Base-by-base conservation (phyloP, 1,140 invertebrate genomes). In the Halesus radiatus region DNA sequence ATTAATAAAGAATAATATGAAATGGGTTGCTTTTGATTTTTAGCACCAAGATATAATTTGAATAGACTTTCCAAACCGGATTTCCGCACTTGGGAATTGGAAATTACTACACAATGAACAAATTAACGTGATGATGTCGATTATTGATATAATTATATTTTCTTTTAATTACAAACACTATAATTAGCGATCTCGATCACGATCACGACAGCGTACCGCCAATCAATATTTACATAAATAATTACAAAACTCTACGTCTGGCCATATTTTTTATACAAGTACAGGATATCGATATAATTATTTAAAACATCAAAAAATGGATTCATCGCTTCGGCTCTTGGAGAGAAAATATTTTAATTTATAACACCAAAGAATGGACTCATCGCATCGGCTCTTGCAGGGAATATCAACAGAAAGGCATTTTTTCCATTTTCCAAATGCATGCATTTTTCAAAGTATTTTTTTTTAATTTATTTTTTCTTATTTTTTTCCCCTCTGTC, bases 121-220 rank as follows among this genome's bases (percentile, higher is more conserved):
- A 79, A 66, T 66, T 74, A 78, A 82, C 78, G 74, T 74, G 81
- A 79, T 80, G 81, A 79, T 60, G 76, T 76, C 79, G 76, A 83
- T 78, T 79, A 80, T 82, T 75, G 54, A 83, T 83, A 83, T 76
- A 83, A 76, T 76, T 76, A 80, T 80, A 73, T 62, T 82, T 74
- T 77, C 60, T 70, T 73, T 77, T 83, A 80, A 83, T 80, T 80
- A 83, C 75, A 83, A 83, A 78, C 72, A 80, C 72, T 83, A 83
- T 76, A 45, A 73, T 56, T 83, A 83, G 64, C 54, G 76, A 82
- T 80, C 72, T 78, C 70, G 76, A 80, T 78, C 58, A 52, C 78
- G 81, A 83, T n/a, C n/a, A n/a, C n/a, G n/a, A n/a, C 70, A 73
- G 75, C 60, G 78, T 80, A 78, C 80, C 81, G 81, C 7, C 64